Evolutionary conservation across 1,140 invertebrate genomes (phyloP).

Genomic region (Mamestra configurata): DNA sequence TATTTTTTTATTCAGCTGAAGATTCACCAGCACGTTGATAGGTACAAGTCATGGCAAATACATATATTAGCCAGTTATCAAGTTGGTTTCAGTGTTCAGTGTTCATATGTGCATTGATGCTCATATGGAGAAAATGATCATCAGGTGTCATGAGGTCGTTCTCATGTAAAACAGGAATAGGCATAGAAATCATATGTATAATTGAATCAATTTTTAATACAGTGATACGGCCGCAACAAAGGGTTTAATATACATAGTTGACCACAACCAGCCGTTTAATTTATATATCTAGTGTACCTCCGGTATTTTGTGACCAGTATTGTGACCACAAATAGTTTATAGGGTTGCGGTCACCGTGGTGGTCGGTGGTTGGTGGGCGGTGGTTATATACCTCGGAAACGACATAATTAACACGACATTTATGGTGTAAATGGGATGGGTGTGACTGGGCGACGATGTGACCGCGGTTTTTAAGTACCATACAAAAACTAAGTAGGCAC

Average conservation of each 20-base stretch:
- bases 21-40: too few relatives aligned
- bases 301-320: constrained; percentile 23
- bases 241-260: background rate
- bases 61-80: too few relatives aligned
- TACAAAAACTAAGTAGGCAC: background rate
- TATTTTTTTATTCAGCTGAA: too few relatives aligned
- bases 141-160: too few relatives aligned
- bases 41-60: too few relatives aligned
- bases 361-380: background rate
- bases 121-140: too few relatives aligned
- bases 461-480: background rate
- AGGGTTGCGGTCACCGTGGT: background rate
- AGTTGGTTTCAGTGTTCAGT: too few relatives aligned
- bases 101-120: too few relatives aligned
- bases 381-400: background rate
- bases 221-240: too few relatives aligned
- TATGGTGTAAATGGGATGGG: constrained; percentile 1
- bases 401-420: constrained; percentile 42
- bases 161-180: too few relatives aligned
- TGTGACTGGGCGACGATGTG: background rate
- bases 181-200: too few relatives aligned
- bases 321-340: constrained; percentile 47
- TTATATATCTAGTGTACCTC: constrained; percentile 23
- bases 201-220: too few relatives aligned
- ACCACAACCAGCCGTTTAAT: background rate